Evolutionary conservation across 2,113 vertebrate species (phyloP).

Genomic region (Labeo catla): DNA sequence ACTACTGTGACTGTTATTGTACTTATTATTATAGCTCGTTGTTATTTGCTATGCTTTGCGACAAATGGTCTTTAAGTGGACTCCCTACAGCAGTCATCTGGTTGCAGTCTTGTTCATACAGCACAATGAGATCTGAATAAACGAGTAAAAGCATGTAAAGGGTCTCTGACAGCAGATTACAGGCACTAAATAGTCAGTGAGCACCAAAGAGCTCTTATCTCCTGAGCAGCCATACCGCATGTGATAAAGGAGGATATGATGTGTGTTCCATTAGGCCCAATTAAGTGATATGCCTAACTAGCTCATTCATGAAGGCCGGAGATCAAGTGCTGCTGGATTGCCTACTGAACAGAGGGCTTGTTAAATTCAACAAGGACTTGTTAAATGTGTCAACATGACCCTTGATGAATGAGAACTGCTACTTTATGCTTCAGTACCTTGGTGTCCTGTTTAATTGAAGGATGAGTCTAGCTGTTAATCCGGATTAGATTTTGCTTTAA

Average conservation of each 20-base stretch:
- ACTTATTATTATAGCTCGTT: conserved; percentile 22
- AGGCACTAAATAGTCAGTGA: conserved; percentile 40
- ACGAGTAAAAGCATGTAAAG: conserved; percentile 6
- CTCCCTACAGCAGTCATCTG: conserved; percentile 22
- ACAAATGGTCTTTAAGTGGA: conserved; percentile 38
- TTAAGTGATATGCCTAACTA: conserved; percentile 59
- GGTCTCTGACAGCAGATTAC: conserved; percentile 32
- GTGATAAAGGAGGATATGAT: conserved; percentile 60
- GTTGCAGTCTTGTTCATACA: conserved; percentile 10
- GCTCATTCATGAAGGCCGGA: conserved; percentile 45
- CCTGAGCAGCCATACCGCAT: conserved; percentile 39
- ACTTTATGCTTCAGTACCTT: conserved; percentile 12
- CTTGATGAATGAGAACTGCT: conserved; percentile 31
- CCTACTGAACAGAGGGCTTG: conserved; percentile 50
- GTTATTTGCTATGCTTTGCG: conserved; percentile 27
- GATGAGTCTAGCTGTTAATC: background rate
- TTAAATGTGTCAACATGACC: conserved; percentile 55
- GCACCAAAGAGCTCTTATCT: conserved; percentile 59
- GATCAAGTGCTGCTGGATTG: conserved; percentile 51
- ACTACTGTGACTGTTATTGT: conserved; percentile 12
- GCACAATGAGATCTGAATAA: conserved; percentile 28
- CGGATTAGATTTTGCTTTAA: background rate
- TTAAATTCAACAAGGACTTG: conserved; percentile 56
- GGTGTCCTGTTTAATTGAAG: conserved; percentile 7
- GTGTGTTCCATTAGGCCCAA: conserved; percentile 57